phyloP scores from a whole-genome alignment of 2,888 invertebrate genomes.

The Lasioglossum marginatum region DNA sequence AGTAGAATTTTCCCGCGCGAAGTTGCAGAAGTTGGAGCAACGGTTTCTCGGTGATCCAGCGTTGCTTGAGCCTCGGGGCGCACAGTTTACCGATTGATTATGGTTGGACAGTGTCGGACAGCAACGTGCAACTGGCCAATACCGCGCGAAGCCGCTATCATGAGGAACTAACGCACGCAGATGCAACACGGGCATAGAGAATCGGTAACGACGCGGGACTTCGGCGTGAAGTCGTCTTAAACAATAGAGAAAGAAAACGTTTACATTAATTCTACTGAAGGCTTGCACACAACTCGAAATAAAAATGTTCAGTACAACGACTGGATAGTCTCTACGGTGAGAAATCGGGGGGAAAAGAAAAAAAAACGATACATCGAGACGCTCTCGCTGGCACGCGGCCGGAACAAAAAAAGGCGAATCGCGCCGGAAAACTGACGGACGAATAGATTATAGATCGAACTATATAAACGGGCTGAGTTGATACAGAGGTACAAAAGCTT shows the following conservation, averaged over 20 bases:
- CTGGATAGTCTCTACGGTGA: background rate
- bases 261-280: background rate
- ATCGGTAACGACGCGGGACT: background rate
- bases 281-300: constrained; percentile 10
- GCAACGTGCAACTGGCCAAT: background rate
- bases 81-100: background rate
- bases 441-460: background rate
- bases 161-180: background rate
- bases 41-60: background rate
- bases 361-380: background rate
- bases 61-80: background rate
- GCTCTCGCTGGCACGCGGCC: background rate
- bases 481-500: background rate
- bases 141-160: background rate
- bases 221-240: background rate
- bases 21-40: background rate
- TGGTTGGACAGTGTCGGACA: background rate
- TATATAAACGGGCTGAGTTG: background rate
- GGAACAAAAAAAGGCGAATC: background rate
- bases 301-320: background rate
- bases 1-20: background rate
- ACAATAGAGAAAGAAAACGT: background rate
- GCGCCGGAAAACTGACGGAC: background rate
- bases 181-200: background rate
- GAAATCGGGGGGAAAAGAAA: background rate